Conservation (phyloP, 2,888 invertebrate species). For the Allygus modestus region DNA sequence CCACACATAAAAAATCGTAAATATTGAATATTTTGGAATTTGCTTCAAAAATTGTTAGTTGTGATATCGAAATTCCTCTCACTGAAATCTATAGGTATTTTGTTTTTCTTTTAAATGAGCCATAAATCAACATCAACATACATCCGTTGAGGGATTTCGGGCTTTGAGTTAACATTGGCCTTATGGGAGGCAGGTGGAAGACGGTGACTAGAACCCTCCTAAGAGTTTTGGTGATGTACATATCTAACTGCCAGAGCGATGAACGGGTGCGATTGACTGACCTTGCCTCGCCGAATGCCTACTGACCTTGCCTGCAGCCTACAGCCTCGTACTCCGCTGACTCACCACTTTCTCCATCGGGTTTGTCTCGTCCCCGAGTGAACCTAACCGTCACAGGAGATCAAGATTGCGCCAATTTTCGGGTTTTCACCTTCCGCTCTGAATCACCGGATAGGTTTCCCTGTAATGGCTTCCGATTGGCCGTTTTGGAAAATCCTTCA, state of each 20-base stretch:
- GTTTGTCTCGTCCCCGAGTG: not conserved
- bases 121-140: too few species aligned
- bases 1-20: too few species aligned
- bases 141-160: too few species aligned
- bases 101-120: too few species aligned
- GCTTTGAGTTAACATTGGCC: too few species aligned
- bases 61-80: too few species aligned
- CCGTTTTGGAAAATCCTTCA: constrained; percentile 22
- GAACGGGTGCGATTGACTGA: not conserved
- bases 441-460: constrained; percentile 12
- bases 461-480: constrained; percentile 31
- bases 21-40: too few species aligned
- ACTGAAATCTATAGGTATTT: too few species aligned
- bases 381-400: not conserved
- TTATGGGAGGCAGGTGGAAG: too few species aligned
- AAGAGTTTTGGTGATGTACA: too few species aligned
- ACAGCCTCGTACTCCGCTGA: not conserved
- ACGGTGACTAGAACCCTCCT: too few species aligned
- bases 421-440: constrained; percentile 38
- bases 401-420: constrained; percentile 15
- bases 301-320: constrained; percentile 15
- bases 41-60: too few species aligned
- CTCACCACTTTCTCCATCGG: constrained; percentile 8
- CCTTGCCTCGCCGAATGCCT: not conserved
- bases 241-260: not conserved